Base-by-base conservation (phyloP, 2,888 invertebrate species). In the Hirtodrosophila histrioides region DNA sequence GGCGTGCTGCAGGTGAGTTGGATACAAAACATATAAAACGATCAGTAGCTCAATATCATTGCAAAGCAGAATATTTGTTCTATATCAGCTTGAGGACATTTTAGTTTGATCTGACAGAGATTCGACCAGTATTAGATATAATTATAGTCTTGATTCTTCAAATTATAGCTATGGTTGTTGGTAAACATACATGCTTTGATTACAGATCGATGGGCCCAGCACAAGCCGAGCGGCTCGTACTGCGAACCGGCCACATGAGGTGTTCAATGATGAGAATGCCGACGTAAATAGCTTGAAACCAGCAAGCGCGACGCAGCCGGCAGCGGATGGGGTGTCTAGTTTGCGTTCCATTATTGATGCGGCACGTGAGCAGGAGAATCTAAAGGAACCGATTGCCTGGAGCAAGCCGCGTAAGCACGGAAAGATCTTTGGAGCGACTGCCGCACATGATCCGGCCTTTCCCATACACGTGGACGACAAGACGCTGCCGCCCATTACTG, bases 321-420 rank as follows among this genome's bases (percentile, higher is more conserved):
- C 35, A 11, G 11, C 53, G 5, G 79, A 78, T 1, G 63, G 44
- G 0, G 81, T 70, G 50, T 86, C 91, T 0, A 88, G 88, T 4
- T 78, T 90, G 1, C 87, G 89, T 40, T 94, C 94, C 75, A 93
- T 94, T 75, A 91, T 94, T 58, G 93, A 93, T 68, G 92, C 93
- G 31, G 93, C 93, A 11, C 93, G 93, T 8, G 92, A 93, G 61
- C 93, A 95, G 88, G 96, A 96, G 90, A 96, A 96, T 90, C 92
- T 93, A 2, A 92, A 94, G 69, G 94, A 95, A 86, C 93, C 96
- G 1, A 94, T 95, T 1, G 93, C 94, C 3, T 96, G 96, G 96
- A 94, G 93, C 50, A 93, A 88, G 36, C 43, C 69, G 1, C 88
- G 85, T 24, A 90, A 88, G 10, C 67, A 65, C 1, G 84, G 84